A percentile compares a stretch with the other conserved stretches of the same genome.
Conservation (phyloP, 2,797 vertebrate genomes). For the Pterois miles region DNA sequence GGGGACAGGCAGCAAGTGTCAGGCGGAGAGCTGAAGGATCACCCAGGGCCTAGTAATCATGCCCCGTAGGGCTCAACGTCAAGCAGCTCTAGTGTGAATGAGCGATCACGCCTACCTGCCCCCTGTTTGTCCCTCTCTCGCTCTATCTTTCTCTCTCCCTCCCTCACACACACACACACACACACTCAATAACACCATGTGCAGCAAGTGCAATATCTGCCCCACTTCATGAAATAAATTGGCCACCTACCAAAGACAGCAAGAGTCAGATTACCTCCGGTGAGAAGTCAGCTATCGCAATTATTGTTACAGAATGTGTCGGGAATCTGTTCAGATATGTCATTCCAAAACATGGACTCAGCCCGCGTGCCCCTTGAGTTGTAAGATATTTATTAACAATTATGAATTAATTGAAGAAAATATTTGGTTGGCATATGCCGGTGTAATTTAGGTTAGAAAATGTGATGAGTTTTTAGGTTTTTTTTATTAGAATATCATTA, state of each 20-base stretch:
- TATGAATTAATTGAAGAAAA: slow-evolving; percentile 81
- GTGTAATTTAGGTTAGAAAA: slow-evolving; percentile 74
- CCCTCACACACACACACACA: slow-evolving; percentile 12
- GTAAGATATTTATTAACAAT: slow-evolving; percentile 81
- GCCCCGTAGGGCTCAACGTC: slow-evolving; percentile 78
- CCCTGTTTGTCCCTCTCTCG: slow-evolving; percentile 72
- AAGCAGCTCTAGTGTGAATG: slow-evolving; percentile 76
- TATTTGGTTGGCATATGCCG: slow-evolving; percentile 79
- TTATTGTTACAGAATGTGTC: slow-evolving; percentile 76
- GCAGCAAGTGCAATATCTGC: slow-evolving; percentile 69
- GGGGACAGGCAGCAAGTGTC: slow-evolving; percentile 65
- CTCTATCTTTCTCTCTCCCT: slow-evolving; percentile 20
- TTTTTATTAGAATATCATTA: slow-evolving; percentile 84
- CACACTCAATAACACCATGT: slow-evolving; percentile 47
- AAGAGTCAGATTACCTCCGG: slow-evolving; percentile 71
- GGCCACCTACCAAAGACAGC: slow-evolving; percentile 77
- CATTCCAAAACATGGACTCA: slow-evolving; percentile 63
- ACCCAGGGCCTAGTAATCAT: slow-evolving; percentile 83
- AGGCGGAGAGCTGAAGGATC: slow-evolving; percentile 79
- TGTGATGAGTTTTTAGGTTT: slow-evolving; percentile 71
- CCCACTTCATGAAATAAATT: slow-evolving; percentile 79
- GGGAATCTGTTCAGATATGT: slow-evolving; percentile 75
- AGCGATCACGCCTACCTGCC: slow-evolving; percentile 75
- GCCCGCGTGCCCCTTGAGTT: slow-evolving; percentile 41
- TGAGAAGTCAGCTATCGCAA: slow-evolving; percentile 69